These are phyloP conservation scores for Leptoteleia sp. DNA, from an alignment of 1,140 invertebrate genomes.

Conservation along the genomic window DNA sequence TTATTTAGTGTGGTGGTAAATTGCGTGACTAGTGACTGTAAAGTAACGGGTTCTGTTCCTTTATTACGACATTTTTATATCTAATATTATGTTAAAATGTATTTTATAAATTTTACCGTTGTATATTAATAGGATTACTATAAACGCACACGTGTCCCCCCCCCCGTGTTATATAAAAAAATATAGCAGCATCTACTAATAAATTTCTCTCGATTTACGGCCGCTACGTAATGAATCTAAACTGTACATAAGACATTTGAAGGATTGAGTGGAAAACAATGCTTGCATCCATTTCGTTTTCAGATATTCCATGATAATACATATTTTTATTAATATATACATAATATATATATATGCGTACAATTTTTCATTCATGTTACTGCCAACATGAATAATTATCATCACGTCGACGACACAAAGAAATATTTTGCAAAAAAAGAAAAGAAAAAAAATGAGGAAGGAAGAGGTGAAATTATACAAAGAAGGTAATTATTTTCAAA, in stretches of 20 bases:
- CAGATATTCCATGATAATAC: constrained; percentile 7
- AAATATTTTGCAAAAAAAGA: constrained; percentile 12
- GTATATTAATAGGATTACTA: no score
- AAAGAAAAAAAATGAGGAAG: neutral
- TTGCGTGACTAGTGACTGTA: no score
- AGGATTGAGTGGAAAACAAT: constrained; percentile 50
- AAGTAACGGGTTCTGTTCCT: no score
- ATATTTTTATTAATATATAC: constrained; percentile 38
- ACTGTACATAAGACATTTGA: constrained; percentile 28
- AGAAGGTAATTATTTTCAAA: constrained; percentile 30
- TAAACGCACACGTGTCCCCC: no score
- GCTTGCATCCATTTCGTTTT: constrained; percentile 7
- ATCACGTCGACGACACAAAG: constrained; percentile 2
- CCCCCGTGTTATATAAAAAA: no score
- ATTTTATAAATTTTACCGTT: no score
- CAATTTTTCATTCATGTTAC: constrained; percentile 20
- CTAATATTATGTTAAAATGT: no score
- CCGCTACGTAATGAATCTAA: constrained; percentile 21
- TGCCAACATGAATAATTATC: constrained; percentile 25
- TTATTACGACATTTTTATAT: no score
- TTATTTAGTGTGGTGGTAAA: no score
- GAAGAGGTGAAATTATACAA: constrained; percentile 3
- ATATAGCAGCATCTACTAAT: no score
- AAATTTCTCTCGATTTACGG: no score
- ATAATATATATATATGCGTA: constrained; percentile 20